A percentile compares a stretch with the other conserved stretches of the same genome.
Conservation (phyloP, 2,797 vertebrate genomes). For the Moxostoma hubbsi region DNA sequence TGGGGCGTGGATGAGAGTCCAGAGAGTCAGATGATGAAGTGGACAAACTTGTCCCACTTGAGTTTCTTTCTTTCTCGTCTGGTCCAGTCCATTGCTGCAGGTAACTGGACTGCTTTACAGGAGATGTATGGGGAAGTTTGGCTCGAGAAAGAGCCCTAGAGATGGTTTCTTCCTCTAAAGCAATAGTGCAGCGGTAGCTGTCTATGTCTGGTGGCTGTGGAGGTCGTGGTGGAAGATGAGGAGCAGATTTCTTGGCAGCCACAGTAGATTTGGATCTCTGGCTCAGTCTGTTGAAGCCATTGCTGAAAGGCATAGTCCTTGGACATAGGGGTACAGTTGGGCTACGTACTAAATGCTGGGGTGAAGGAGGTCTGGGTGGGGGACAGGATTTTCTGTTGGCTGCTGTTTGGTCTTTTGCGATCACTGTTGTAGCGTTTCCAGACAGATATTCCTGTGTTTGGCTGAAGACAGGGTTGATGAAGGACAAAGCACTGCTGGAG, state of each 20-base stretch:
- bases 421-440: neutral
- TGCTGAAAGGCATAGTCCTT: constrained; percentile 65
- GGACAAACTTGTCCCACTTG: constrained; percentile 92
- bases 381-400: constrained; percentile 65
- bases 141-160: constrained; percentile 65
- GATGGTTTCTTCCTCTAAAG: constrained; percentile 70
- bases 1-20: constrained; percentile 80
- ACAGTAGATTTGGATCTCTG: constrained; percentile 46
- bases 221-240: constrained; percentile 79
- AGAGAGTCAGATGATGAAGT: constrained; percentile 89
- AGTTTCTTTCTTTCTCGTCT: constrained; percentile 76
- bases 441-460: constrained; percentile 82
- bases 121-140: constrained; percentile 51
- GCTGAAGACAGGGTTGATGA: constrained; percentile 91
- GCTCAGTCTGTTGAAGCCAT: constrained; percentile 46
- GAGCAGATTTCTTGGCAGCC: constrained; percentile 71
- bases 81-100: constrained; percentile 65
- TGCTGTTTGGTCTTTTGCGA: neutral
- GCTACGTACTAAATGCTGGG: constrained; percentile 69
- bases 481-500: constrained; percentile 87
- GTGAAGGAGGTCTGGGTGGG: constrained; percentile 87
- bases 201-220: constrained; percentile 77
- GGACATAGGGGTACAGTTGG: constrained; percentile 64
- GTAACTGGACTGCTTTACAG: constrained; percentile 47
- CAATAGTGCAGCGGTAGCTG: constrained; percentile 69